Evolutionary conservation across 2,888 invertebrate species (phyloP).

Genomic region (Synergus gifuensis): DNA sequence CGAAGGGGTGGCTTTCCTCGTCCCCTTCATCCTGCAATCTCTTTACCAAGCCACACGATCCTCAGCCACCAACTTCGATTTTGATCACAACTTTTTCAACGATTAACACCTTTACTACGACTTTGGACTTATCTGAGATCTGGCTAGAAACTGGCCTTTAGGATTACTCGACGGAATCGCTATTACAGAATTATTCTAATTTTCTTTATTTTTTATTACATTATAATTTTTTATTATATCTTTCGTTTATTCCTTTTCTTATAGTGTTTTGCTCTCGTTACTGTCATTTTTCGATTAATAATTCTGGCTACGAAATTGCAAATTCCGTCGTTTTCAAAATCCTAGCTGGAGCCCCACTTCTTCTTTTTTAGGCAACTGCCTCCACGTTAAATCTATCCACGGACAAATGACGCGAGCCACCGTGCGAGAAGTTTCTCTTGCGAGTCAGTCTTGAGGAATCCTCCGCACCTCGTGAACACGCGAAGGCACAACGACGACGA

Average conservation of each 20-base stretch:
- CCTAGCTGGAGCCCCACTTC: conserved; percentile 31
- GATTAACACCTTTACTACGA: conserved; percentile 42
- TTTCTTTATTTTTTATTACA: conserved; percentile 18
- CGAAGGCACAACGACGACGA: conserved; percentile 53
- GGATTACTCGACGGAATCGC: conserved; percentile 51
- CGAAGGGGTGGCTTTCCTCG: conserved; percentile 51
- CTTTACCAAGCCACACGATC: conserved; percentile 35
- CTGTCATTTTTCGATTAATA: conserved; percentile 43
- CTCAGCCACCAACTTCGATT: conserved; percentile 45
- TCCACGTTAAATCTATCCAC: conserved; percentile 40
- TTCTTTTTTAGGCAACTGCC: conserved; percentile 24
- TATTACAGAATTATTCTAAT: conserved; percentile 13
- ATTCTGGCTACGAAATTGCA: background rate
- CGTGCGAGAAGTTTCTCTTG: conserved; percentile 62
- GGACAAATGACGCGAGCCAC: conserved; percentile 51
- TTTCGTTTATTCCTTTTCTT: conserved; percentile 43
- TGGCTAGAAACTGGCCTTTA: conserved; percentile 64
- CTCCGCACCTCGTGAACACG: conserved; percentile 62
- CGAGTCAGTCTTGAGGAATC: conserved; percentile 74
- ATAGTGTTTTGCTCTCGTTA: conserved; percentile 39
- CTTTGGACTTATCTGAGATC: conserved; percentile 67
- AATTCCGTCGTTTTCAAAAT: conserved; percentile 19
- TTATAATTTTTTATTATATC: conserved; percentile 28
- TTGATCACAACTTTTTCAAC: conserved; percentile 40
- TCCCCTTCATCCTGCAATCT: conserved; percentile 46